These are phyloP conservation scores for Vulpes vulpes DNA, from an alignment of 2,113 vertebrate genomes.

Conservation along the genomic window DNA sequence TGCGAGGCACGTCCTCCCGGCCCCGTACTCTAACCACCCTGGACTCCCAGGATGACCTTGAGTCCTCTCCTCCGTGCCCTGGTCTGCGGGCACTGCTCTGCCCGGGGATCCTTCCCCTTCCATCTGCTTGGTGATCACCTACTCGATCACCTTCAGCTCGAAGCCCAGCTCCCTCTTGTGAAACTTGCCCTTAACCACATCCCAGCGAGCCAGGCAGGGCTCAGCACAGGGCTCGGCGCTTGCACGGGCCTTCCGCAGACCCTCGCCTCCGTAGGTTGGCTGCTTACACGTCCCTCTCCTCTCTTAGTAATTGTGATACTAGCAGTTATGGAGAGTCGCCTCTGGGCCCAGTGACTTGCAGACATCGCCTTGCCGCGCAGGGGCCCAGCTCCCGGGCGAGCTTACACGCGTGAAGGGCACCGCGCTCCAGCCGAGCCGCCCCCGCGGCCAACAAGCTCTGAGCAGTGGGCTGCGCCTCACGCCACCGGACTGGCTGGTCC, in stretches of 20 bases:
- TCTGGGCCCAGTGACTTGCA: background rate
- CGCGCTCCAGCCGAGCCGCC: background rate
- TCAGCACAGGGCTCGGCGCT: too few relatives aligned
- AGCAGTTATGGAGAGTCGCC: background rate
- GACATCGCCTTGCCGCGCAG: accelerated
- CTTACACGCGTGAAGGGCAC: background rate
- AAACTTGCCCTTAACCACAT: background rate
- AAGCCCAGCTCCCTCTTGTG: background rate
- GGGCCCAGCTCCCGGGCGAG: background rate
- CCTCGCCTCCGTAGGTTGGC: background rate
- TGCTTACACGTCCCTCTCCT: background rate
- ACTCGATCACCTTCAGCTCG: background rate
- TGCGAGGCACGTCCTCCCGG: background rate
- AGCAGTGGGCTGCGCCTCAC: background rate
- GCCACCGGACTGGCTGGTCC: background rate
- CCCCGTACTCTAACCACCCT: background rate
- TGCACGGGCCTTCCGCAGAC: background rate
- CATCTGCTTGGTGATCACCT: background rate
- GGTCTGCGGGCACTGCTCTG: background rate
- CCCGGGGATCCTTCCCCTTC: background rate
- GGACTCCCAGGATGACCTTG: background rate
- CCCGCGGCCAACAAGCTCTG: background rate
- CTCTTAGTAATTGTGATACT: conserved; percentile 14
- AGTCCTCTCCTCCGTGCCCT: background rate
- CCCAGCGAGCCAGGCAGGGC: background rate